Conservation (phyloP, 2,113 vertebrate genomes). For the Cathartes aura region DNA sequence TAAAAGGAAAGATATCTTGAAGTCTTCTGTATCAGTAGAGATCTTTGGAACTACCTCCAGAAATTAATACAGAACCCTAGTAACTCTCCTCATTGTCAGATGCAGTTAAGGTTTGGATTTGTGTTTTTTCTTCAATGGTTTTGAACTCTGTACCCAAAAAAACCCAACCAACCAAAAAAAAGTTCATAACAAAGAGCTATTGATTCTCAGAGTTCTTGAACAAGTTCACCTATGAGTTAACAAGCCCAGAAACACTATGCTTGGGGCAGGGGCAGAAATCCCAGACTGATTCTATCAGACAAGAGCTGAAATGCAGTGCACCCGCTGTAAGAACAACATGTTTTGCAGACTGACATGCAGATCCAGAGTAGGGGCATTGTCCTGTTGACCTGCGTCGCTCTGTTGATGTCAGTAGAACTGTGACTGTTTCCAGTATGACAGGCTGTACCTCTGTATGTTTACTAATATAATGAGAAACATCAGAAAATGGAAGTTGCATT, state of each 20-base stretch:
- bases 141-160: not conserved
- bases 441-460: not conserved
- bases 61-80: not conserved
- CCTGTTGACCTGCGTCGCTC: not conserved
- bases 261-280: not conserved
- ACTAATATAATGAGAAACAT: not conserved
- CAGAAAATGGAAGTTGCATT: not conserved
- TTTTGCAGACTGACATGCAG: not conserved
- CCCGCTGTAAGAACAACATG: accelerated
- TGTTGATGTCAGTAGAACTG: not conserved
- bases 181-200: not conserved
- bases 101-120: not conserved
- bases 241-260: not conserved
- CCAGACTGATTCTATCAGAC: not conserved
- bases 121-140: not conserved
- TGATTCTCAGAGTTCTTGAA: not conserved
- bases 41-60: not conserved
- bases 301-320: not conserved
- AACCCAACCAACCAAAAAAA: not conserved
- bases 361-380: not conserved
- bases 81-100: not conserved
- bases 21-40: not conserved
- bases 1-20: not conserved
- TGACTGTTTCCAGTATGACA: not conserved
- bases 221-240: not conserved